These are phyloP conservation scores for Pseudomyrmex dendroicus DNA, from an alignment of 1,140 invertebrate species.

Conservation along the genomic window DNA sequence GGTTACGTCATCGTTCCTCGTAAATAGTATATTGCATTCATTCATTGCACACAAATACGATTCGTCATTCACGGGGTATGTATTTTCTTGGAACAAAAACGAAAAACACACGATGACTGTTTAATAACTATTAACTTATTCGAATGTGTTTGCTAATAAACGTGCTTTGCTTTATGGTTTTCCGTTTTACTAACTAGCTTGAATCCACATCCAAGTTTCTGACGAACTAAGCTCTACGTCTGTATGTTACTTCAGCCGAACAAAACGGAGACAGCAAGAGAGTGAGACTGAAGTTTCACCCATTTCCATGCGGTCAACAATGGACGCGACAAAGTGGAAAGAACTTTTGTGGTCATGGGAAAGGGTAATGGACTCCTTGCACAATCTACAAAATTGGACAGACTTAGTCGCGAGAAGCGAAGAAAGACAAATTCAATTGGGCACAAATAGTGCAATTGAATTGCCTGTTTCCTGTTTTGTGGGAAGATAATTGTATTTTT, in stretches of 20 bases:
- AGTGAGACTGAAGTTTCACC: constrained; percentile 35
- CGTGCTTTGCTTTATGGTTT: background rate
- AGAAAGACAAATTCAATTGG: constrained; percentile 3
- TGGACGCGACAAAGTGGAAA: constrained; percentile 52
- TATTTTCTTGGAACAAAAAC: background rate
- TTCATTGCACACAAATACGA: constrained; percentile 1
- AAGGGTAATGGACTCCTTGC: constrained; percentile 54
- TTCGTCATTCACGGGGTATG: constrained; percentile 24
- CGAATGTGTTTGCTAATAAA: too few relatives aligned
- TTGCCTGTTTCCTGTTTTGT: too few relatives aligned
- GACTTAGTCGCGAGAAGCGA: constrained; percentile 3
- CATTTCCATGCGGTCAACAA: constrained; percentile 57
- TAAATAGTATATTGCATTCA: background rate
- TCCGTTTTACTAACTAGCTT: constrained; percentile 7
- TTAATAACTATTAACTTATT: constrained; percentile 3
- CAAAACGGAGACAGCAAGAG: constrained; percentile 10
- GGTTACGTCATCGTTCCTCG: constrained; percentile 18
- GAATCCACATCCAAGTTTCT: constrained; percentile 7
- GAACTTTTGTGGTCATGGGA: constrained; percentile 18
- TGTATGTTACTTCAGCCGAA: background rate
- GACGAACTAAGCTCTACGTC: background rate
- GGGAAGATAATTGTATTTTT: background rate
- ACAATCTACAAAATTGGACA: constrained; percentile 19
- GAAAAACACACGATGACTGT: background rate
- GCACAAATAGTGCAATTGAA: background rate